Conservation (phyloP, 2,113 vertebrate genomes). For the Tamias sibiricus region DNA sequence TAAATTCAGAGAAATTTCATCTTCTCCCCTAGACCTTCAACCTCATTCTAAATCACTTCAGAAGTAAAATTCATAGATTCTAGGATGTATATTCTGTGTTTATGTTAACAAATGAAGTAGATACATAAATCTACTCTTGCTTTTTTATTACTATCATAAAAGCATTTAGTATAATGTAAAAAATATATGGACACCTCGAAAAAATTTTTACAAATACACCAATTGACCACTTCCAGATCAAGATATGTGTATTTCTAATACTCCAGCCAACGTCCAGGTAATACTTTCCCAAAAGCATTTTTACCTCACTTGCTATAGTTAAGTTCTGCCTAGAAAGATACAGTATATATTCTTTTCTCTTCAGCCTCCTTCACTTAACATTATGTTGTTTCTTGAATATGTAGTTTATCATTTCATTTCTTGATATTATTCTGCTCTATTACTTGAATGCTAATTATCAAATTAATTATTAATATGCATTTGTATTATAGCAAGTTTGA, state of each 20-base stretch:
- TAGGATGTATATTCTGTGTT: background rate
- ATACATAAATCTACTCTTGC: background rate
- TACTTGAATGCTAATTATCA: background rate
- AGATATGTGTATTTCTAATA: background rate
- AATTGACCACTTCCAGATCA: background rate
- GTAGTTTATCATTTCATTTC: background rate
- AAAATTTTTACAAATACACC: background rate
- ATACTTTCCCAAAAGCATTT: background rate
- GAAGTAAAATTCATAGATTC: background rate
- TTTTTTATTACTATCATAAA: constrained; percentile 21
- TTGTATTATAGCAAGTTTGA: background rate
- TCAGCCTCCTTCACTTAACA: background rate
- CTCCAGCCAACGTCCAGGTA: background rate
- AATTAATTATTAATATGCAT: background rate
- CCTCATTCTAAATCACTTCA: background rate
- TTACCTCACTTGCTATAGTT: background rate
- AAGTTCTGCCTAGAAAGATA: background rate
- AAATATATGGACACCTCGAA: background rate
- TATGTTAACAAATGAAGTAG: constrained; percentile 30
- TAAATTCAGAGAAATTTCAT: background rate
- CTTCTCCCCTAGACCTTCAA: background rate
- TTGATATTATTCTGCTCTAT: background rate
- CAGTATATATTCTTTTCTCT: background rate
- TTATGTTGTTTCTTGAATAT: background rate
- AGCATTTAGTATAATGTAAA: background rate